These are phyloP conservation scores for Agonopterix arenella DNA, from an alignment of 2,888 invertebrate species.

Conservation along the genomic window DNA sequence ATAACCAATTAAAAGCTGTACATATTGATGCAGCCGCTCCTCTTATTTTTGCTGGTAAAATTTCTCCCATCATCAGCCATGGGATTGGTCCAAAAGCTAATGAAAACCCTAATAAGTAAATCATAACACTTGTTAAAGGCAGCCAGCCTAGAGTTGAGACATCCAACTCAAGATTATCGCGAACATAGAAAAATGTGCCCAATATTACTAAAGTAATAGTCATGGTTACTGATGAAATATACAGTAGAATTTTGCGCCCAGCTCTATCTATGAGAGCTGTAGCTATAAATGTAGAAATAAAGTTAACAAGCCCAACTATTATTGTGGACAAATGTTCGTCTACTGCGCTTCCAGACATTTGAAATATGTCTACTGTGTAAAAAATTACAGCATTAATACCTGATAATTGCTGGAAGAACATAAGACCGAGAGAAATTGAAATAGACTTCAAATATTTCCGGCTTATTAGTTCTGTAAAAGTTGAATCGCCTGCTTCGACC, in stretches of 20 bases:
- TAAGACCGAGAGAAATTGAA: slow-evolving; percentile 88
- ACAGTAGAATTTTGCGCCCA: slow-evolving; percentile 91
- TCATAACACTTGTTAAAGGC: slow-evolving; percentile 86
- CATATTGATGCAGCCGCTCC: slow-evolving; percentile 94
- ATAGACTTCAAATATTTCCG: slow-evolving; percentile 87
- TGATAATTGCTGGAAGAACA: slow-evolving; percentile 96
- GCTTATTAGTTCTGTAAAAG: slow-evolving; percentile 79
- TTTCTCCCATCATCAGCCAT: slow-evolving; percentile 96
- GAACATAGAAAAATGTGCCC: slow-evolving; percentile 87
- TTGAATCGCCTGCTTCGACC: slow-evolving; percentile 78
- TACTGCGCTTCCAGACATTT: slow-evolving; percentile 88
- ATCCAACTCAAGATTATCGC: slow-evolving; percentile 56
- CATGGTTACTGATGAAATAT: slow-evolving; percentile 90
- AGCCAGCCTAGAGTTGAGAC: slow-evolving; percentile 83
- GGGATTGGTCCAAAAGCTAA: slow-evolving; percentile 90
- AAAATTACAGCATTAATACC: slow-evolving; percentile 98
- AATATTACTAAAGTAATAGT: slow-evolving; percentile 82
- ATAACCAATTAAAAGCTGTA: slow-evolving; percentile 95
- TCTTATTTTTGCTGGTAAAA: slow-evolving; percentile 90
- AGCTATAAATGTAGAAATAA: slow-evolving; percentile 92
- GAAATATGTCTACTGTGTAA: slow-evolving; percentile 93
- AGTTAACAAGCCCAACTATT: slow-evolving; percentile 93
- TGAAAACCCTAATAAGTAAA: slow-evolving; percentile 92
- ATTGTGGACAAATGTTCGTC: slow-evolving; percentile 88
- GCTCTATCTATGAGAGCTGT: slow-evolving; percentile 91